Evolutionary conservation across 2,113 vertebrate species (phyloP).

Genomic region (Porphyrio hochstetteri): DNA sequence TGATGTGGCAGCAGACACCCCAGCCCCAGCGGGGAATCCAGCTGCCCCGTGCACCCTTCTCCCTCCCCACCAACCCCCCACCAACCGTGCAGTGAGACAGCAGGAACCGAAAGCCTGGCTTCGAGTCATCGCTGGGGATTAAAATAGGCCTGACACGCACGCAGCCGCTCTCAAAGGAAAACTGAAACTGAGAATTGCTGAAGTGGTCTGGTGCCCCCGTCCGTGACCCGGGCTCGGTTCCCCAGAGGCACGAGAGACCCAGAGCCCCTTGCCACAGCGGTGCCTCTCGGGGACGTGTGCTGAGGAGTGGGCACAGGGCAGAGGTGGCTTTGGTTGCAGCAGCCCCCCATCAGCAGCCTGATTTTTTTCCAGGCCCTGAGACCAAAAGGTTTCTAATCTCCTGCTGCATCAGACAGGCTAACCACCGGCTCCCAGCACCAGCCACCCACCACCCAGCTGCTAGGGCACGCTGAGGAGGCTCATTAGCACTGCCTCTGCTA

Average conservation of each 20-base stretch:
- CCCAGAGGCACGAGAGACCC: background rate
- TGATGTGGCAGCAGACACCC: background rate
- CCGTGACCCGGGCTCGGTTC: slow-evolving; percentile 64
- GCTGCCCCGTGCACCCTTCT: slow-evolving; percentile 24
- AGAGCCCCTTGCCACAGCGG: background rate
- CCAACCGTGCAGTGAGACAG: background rate
- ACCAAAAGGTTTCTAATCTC: background rate
- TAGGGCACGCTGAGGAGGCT: background rate
- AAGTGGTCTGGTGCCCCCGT: slow-evolving; percentile 43
- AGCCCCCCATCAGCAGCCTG: background rate
- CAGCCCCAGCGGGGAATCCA: background rate
- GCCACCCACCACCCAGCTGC: background rate
- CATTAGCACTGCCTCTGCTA: slow-evolving; percentile 5
- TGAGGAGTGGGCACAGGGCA: background rate
- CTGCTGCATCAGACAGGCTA: background rate
- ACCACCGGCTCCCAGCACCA: background rate
- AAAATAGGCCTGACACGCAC: slow-evolving; percentile 64
- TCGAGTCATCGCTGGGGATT: slow-evolving; percentile 48
- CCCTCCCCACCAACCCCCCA: slow-evolving; percentile 46
- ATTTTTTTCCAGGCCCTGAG: background rate
- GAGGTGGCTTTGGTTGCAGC: background rate
- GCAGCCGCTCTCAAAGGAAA: slow-evolving; percentile 72
- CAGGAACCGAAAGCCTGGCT: slow-evolving; percentile 76
- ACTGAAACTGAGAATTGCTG: slow-evolving; percentile 72
- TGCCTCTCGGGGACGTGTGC: background rate